phyloP scores from a whole-genome alignment of 2,113 vertebrate genomes.

The Psittacula cyanocephala region DNA sequence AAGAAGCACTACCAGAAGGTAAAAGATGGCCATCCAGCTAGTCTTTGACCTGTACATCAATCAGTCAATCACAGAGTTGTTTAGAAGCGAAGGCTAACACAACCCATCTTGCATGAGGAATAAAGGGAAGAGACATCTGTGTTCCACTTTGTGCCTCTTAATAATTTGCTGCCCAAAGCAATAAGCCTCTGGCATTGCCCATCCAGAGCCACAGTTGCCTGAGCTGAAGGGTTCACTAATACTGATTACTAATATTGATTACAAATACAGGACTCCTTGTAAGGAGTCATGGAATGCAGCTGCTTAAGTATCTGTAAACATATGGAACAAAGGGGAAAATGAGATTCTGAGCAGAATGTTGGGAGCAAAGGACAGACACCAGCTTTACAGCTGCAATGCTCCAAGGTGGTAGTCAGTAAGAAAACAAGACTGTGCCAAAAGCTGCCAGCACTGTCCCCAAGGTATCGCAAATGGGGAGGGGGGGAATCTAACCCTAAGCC shows the following conservation, averaged over 20 bases:
- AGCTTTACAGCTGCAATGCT: background rate
- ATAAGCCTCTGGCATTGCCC: background rate
- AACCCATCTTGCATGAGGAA: background rate
- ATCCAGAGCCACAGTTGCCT: background rate
- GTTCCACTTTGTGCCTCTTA: background rate
- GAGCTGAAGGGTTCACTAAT: background rate
- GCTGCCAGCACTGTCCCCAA: background rate
- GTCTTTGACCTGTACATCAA: background rate
- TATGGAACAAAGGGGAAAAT: background rate
- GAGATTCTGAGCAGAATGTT: background rate
- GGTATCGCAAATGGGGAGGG: background rate
- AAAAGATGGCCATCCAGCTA: background rate
- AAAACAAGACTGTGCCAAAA: background rate
- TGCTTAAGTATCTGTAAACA: background rate
- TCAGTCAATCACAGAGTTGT: background rate
- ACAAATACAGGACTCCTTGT: too few relatives aligned
- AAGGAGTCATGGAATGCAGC: background rate
- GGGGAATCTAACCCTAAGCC: background rate
- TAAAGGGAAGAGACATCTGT: background rate
- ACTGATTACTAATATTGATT: too few relatives aligned
- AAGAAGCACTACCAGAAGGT: background rate
- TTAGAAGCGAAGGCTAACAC: background rate
- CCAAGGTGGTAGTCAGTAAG: background rate
- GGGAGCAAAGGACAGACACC: background rate
- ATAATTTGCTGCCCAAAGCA: background rate